Evolutionary conservation across 2,888 invertebrate genomes (phyloP).

Genomic region (Drosophila diplacantha): DNA sequence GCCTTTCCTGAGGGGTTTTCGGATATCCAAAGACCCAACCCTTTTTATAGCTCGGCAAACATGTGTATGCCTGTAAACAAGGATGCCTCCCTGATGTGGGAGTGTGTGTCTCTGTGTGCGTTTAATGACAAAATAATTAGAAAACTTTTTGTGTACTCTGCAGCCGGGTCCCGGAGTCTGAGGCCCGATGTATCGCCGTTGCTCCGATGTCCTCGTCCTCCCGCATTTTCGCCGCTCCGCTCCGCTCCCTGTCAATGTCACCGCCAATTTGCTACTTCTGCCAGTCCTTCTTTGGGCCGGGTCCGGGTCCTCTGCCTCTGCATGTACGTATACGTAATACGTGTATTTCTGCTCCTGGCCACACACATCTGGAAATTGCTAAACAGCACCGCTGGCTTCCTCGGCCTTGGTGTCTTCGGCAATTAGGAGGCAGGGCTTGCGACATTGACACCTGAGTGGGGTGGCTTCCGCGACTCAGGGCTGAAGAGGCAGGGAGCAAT

Average conservation of each 20-base stretch:
- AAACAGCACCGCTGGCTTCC: conserved; percentile 34
- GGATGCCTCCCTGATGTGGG: conserved; percentile 17
- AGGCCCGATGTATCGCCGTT: conserved; percentile 41
- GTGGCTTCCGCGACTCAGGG: conserved; percentile 4
- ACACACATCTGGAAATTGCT: conserved; percentile 60
- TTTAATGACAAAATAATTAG: conserved; percentile 78
- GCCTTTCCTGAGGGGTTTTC: conserved; percentile 51
- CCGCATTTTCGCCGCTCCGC: conserved; percentile 6
- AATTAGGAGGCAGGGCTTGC: conserved; percentile 55
- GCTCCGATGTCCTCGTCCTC: conserved; percentile 39
- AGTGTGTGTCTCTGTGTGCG: conserved; percentile 54
- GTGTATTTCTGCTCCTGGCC: conserved; percentile 25
- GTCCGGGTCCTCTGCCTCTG: conserved; percentile 2
- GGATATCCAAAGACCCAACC: conserved; percentile 69
- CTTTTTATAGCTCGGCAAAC: conserved; percentile 70
- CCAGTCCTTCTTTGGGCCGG: conserved; percentile 14
- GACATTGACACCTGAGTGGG: conserved; percentile 56
- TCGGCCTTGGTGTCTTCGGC: conserved; percentile 44
- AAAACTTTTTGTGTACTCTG: conserved; percentile 76
- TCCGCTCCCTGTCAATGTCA: conserved; percentile 62
- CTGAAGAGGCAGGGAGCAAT: neutral
- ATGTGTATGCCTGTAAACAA: conserved; percentile 53
- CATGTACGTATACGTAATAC: conserved; percentile 4
- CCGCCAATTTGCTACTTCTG: conserved; percentile 65
- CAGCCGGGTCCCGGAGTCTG: conserved; percentile 50